Conservation (phyloP, 2,797 vertebrate species). For the Hippoglossus hippoglossus region DNA sequence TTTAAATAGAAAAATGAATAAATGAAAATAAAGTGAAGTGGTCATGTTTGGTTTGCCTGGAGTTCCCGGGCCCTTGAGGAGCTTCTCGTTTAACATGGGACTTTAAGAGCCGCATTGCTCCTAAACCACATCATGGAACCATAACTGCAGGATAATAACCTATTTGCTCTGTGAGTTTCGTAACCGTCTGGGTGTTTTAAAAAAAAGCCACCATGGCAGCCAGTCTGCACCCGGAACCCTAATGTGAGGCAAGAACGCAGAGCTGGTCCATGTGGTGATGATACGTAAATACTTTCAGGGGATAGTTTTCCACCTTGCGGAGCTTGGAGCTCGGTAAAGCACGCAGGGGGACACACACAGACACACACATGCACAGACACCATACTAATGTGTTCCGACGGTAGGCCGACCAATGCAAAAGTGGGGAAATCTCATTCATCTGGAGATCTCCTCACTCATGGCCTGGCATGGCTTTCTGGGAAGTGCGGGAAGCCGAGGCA, state of each 20-base stretch:
- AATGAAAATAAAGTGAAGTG: slow-evolving; percentile 1
- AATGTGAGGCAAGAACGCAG: slow-evolving; percentile 60
- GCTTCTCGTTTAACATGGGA: slow-evolving; percentile 28
- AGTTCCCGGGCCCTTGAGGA: slow-evolving; percentile 7
- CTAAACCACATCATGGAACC: slow-evolving; percentile 61
- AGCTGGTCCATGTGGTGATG: slow-evolving; percentile 58
- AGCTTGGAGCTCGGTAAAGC: slow-evolving; percentile 43
- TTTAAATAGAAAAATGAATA: background rate
- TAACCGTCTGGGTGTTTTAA: slow-evolving; percentile 64
- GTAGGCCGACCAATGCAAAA: slow-evolving; percentile 58
- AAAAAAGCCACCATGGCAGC: slow-evolving; percentile 49
- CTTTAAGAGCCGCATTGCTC: slow-evolving; percentile 29
- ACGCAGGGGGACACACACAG: slow-evolving; percentile 35
- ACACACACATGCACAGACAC: slow-evolving; percentile 37
- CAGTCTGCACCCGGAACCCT: slow-evolving; percentile 37
- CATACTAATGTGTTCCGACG: slow-evolving; percentile 71
- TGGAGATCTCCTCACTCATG: slow-evolving; percentile 69
- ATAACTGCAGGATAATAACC: slow-evolving; percentile 58
- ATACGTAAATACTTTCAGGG: slow-evolving; percentile 68
- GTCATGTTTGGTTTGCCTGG: slow-evolving; percentile 19
- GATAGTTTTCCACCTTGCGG: slow-evolving; percentile 73
- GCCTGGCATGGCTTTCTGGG: slow-evolving; percentile 75
- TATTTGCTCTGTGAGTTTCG: slow-evolving; percentile 50
- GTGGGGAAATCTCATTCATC: slow-evolving; percentile 72
- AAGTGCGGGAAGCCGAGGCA: slow-evolving; percentile 75